Base-by-base conservation (phyloP, 2,113 vertebrate genomes). In the Cynoglossus semilaevis region DNA sequence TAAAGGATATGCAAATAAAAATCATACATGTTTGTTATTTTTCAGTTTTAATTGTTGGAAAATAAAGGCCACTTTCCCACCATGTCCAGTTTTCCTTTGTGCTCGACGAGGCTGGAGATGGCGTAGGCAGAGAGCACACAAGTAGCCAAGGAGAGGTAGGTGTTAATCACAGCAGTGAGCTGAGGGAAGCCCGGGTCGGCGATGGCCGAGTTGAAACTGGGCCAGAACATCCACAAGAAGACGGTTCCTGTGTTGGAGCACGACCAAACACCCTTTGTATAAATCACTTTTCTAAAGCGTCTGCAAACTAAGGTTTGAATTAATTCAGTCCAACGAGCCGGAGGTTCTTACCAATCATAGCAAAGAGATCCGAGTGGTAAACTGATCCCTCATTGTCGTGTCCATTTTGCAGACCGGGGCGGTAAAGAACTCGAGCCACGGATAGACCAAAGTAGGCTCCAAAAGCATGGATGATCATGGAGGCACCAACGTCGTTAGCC, bases 381-480 rank as follows among this genome's bases (percentile, higher is more conserved):
- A 88, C 89, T 7, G 96, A 99, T 58, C 93, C 92, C 0, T 98
- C 85, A 0, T 98, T 95, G 1, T 91, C 77, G 38, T 97, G 94
- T 7, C 90, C 86, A 0, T 80, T 81, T 59, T 70, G 85, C 63
- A 98, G 80, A 9, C 81, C 84, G 1, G 94, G 87, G 1, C 94
- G 85, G 70, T 98, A 95, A 34, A 99, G 85, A 19, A 96, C 13
- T 0, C 91, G 84, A 2, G 94, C 84, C 48, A 88, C 94, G 0
- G 93, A 91, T 80, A 99, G 83, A n/a, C 97, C 97, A 64, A 98
- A 99, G 79, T 98, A 99, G 15, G 96, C 95, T 38, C 97, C 97
- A 16, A 91, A 99, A 8, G 93, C 92, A 8, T 99, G 97, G 67
- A 99, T 99, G 0, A 91, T 92, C 97, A 99, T 99, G 0, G 97